phyloP scores from a whole-genome alignment of 1,140 invertebrate genomes.

The Philotrypesis tridentata region DNA sequence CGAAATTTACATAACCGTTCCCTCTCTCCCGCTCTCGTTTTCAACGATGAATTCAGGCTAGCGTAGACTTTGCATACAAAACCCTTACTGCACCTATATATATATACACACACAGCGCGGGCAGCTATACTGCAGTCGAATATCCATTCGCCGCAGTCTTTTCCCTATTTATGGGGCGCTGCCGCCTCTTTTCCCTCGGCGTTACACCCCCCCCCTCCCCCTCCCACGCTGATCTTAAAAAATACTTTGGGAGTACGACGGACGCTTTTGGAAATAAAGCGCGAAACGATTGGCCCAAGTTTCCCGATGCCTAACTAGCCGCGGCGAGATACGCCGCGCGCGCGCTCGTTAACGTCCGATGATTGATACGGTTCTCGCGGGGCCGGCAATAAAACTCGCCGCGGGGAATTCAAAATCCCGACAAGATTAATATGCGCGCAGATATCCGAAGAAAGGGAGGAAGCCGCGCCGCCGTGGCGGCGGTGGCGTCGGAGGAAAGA shows the following conservation, averaged over 20 bases:
- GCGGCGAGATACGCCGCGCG: background rate
- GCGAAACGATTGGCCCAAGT: background rate
- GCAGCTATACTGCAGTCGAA: background rate
- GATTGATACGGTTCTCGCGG: slow-evolving; percentile 28
- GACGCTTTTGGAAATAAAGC: background rate
- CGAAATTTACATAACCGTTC: slow-evolving; percentile 59
- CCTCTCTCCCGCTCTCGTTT: background rate
- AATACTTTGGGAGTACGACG: slow-evolving; percentile 31
- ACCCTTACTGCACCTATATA: slow-evolving; percentile 13
- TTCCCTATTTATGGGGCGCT: no score
- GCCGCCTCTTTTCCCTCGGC: no score
- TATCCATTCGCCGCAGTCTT: background rate
- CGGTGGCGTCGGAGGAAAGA: background rate
- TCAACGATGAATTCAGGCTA: slow-evolving; percentile 50
- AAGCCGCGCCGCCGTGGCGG: background rate
- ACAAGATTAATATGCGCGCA: slow-evolving; percentile 35
- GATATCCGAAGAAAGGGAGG: background rate
- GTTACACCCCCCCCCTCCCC: no score
- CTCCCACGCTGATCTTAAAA: background rate
- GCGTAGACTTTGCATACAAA: slow-evolving; percentile 58
- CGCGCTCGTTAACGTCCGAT: background rate
- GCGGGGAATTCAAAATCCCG: slow-evolving; percentile 4
- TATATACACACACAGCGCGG: no score
- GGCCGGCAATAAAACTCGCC: slow-evolving; percentile 24
- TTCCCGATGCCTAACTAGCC: background rate